These are phyloP conservation scores for Slavum lentiscoides DNA, from an alignment of 2,888 invertebrate species.

Conservation along the genomic window DNA sequence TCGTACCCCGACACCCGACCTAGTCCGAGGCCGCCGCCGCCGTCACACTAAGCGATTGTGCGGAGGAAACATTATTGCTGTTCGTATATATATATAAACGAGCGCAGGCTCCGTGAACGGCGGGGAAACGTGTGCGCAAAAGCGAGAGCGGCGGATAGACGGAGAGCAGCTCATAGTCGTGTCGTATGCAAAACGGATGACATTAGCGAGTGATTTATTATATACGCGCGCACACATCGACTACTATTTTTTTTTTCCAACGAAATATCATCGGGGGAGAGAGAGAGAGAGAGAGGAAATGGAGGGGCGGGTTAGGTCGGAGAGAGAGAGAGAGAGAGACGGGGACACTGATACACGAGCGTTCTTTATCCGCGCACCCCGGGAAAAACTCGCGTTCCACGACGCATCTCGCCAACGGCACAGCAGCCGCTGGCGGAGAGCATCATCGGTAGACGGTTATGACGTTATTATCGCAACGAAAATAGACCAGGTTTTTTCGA, in stretches of 20 bases:
- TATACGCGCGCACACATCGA: neutral
- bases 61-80: conserved; percentile 47
- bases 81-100: conserved; percentile 32
- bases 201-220: conserved; percentile 53
- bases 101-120: neutral
- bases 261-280: neutral
- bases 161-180: conserved; percentile 17
- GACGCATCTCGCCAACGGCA: neutral
- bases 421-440: too few relatives aligned
- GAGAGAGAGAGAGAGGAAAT: neutral
- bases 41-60: conserved; percentile 37
- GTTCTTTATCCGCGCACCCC: conserved; percentile 38
- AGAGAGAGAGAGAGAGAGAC: neutral
- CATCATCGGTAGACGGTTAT: conserved; percentile 48
- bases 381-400: conserved; percentile 29
- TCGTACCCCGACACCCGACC: neutral
- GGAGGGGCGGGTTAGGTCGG: too few relatives aligned
- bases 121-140: too few relatives aligned
- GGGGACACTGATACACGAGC: conserved; percentile 11
- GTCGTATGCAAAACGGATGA: conserved; percentile 53
- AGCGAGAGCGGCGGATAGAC: neutral
- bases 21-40: neutral
- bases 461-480: conserved; percentile 50
- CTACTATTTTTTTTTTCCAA: conserved; percentile 23
- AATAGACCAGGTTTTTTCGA: conserved; percentile 33